Percentiles rank a stretch among this genome's conserved stretches.
Conservation (phyloP, 2,888 invertebrate genomes). For the Blomia tropicalis region DNA sequence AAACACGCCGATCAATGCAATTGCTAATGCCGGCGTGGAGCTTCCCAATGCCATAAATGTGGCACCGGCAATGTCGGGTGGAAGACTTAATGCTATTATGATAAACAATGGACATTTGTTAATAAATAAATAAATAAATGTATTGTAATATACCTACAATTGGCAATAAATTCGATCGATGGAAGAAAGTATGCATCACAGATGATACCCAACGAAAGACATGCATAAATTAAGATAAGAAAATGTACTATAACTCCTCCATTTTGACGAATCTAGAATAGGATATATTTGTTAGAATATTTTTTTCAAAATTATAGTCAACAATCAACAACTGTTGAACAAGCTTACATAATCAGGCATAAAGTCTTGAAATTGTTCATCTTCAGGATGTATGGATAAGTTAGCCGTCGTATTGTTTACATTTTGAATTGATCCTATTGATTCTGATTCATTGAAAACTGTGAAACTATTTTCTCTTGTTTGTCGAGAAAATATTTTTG, state of each 20-base stretch:
- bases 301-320: neutral
- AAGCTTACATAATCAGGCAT: slow-evolving; percentile 18
- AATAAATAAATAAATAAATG: neutral
- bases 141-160: slow-evolving; percentile 35
- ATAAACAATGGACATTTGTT: no score
- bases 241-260: slow-evolving; percentile 67
- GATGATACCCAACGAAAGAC: slow-evolving; percentile 62
- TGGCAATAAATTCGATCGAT: slow-evolving; percentile 52
- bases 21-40: slow-evolving; percentile 73
- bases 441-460: no score
- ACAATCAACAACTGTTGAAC: neutral
- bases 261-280: slow-evolving; percentile 16
- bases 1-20: slow-evolving; percentile 50
- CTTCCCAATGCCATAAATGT: slow-evolving; percentile 92
- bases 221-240: slow-evolving; percentile 60
- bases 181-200: slow-evolving; percentile 90
- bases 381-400: no score
- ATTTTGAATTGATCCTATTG: no score
- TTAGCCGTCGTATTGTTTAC: no score
- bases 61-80: slow-evolving; percentile 78
- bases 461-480: no score
- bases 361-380: slow-evolving; percentile 5
- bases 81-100: no score
- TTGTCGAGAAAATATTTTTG: no score
- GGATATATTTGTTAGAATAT: slow-evolving; percentile 2